phyloP scores from a whole-genome alignment of 2,113 vertebrate genomes.

The Chaenogobius annularis region DNA sequence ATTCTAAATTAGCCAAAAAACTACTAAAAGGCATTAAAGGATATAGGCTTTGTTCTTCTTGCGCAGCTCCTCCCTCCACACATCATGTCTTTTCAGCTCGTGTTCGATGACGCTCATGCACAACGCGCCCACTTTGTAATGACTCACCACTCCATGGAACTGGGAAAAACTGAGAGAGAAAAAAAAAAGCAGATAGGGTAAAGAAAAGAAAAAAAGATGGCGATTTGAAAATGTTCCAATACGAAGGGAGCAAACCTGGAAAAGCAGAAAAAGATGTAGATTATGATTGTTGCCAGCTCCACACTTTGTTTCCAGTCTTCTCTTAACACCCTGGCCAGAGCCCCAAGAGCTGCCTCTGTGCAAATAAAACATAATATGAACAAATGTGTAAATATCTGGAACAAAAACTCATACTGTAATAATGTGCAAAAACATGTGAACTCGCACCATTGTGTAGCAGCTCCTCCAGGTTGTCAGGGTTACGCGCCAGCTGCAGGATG shows the following conservation, averaged over 20 bases:
- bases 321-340: conserved; percentile 90
- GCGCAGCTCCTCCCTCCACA: conserved; percentile 93
- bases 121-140: conserved; percentile 93
- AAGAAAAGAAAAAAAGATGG: background rate
- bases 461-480: conserved; percentile 95
- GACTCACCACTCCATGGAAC: conserved; percentile 92
- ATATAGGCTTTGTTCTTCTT: conserved; percentile 98
- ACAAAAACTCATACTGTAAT: background rate
- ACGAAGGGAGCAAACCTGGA: conserved; percentile 81
- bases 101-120: conserved; percentile 97
- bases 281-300: conserved; percentile 94
- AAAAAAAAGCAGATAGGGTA: background rate
- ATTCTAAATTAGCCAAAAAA: background rate
- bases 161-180: conserved; percentile 86
- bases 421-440: background rate
- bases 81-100: conserved; percentile 93
- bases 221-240: too few relatives aligned
- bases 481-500: conserved; percentile 92
- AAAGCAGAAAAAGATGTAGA: conserved; percentile 98
- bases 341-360: conserved; percentile 89
- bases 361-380: conserved; percentile 3
- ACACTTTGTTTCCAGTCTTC: conserved; percentile 99
- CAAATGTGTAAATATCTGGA: background rate
- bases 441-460: conserved; percentile 88
- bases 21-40: conserved; percentile 72